Conservation (phyloP, 2,113 vertebrate species). For the Cebidichthys violaceus region DNA sequence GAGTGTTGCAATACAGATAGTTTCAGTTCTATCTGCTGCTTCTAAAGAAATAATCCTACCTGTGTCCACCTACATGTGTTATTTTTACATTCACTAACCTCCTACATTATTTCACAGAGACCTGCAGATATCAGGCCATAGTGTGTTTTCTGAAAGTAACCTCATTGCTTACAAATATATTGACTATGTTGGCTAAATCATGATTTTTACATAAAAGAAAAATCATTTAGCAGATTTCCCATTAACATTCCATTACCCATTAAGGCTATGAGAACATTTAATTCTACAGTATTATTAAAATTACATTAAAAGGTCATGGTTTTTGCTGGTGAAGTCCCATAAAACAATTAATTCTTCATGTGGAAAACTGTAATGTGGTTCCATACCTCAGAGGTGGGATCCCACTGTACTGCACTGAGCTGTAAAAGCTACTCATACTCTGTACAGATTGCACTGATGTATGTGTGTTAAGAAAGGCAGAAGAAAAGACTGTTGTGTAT, state of each 20-base stretch:
- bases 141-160: background rate
- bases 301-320: background rate
- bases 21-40: constrained; percentile 1
- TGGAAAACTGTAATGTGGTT: background rate
- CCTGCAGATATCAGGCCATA: background rate
- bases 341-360: background rate
- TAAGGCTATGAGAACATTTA: too few relatives aligned
- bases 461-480: background rate
- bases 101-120: background rate
- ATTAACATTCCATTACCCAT: background rate
- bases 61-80: background rate
- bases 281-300: too few relatives aligned
- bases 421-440: background rate
- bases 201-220: background rate
- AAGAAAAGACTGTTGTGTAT: too few relatives aligned
- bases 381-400: background rate
- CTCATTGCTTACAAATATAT: background rate
- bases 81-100: background rate
- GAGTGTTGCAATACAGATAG: background rate
- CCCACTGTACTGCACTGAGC: background rate
- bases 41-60: background rate
- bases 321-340: too few relatives aligned
- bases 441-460: too few relatives aligned
- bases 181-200: background rate
- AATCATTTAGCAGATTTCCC: background rate